Evolutionary conservation across 2,888 invertebrate species (phyloP).

Genomic region (Oscheius sp.): DNA sequence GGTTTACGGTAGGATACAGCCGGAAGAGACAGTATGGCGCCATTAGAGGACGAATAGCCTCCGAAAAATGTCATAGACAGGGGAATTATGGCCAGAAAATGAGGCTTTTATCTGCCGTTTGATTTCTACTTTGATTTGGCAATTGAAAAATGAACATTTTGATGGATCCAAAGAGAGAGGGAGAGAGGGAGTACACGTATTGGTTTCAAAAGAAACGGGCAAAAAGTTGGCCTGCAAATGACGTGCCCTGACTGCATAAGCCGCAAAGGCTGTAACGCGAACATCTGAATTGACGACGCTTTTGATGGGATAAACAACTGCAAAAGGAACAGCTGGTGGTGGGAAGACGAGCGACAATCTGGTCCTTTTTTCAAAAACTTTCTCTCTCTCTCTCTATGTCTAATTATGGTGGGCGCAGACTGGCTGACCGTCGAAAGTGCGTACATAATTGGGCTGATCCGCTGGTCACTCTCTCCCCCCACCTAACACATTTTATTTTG

Average conservation of each 20-base stretch:
- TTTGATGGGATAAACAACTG: constrained; percentile 4
- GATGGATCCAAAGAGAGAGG: too few species aligned
- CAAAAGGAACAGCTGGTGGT: neutral
- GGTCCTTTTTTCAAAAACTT: neutral
- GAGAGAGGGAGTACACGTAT: neutral
- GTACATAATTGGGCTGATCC: constrained; percentile 20
- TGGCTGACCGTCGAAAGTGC: constrained; percentile 22
- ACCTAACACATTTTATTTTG: neutral
- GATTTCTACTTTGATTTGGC: too few species aligned
- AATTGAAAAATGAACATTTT: too few species aligned
- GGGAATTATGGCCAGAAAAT: too few species aligned
- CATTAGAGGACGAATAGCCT: too few species aligned
- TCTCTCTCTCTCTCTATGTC: neutral
- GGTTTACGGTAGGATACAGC: neutral
- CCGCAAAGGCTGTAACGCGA: neutral
- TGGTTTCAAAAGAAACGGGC: neutral
- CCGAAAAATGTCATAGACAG: too few species aligned
- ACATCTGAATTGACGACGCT: neutral
- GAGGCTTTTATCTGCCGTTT: too few species aligned
- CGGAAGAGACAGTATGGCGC: neutral
- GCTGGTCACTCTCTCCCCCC: neutral
- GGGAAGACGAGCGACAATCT: neutral
- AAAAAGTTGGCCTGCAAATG: neutral
- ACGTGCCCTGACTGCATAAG: neutral
- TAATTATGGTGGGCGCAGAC: constrained; percentile 14